phyloP scores from a whole-genome alignment of 2,113 vertebrate genomes.

The Muscicapa adusta region DNA sequence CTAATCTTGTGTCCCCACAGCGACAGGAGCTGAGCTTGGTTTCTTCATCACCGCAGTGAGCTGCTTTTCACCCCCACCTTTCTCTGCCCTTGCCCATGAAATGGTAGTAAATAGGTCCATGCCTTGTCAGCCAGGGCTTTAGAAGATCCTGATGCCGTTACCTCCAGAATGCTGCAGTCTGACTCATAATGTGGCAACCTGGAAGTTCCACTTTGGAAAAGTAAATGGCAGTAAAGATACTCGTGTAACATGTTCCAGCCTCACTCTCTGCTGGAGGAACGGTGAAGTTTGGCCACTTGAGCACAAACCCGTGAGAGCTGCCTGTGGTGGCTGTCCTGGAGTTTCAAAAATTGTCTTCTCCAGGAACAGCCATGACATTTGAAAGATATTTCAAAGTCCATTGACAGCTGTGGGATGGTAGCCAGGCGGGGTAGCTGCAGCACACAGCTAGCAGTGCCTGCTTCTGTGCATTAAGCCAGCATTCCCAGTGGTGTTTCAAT shows the following conservation, averaged over 20 bases:
- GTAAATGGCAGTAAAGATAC: neutral
- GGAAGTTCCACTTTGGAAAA: constrained; percentile 15
- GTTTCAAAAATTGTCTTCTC: constrained; percentile 21
- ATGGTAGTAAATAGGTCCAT: neutral
- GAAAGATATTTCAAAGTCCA: constrained; percentile 36
- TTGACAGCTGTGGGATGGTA: neutral
- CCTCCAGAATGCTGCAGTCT: constrained; percentile 18
- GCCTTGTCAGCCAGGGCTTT: neutral
- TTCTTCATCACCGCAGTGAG: neutral
- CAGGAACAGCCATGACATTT: neutral
- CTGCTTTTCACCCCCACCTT: neutral
- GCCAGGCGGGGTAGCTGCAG: neutral
- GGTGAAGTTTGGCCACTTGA: constrained; percentile 4
- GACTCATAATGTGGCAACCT: neutral
- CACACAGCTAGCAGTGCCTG: rapidly evolving
- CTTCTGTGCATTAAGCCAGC: neutral
- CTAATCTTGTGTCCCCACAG: neutral
- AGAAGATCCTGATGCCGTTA: neutral
- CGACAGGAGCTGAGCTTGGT: neutral
- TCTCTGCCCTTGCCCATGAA: neutral
- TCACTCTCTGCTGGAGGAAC: neutral
- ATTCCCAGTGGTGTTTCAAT: neutral
- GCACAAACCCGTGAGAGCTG: neutral
- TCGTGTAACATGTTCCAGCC: neutral
- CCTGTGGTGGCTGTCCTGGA: neutral